phyloP scores from a whole-genome alignment of 2,797 vertebrate species.

The Myotis planiceps region DNA sequence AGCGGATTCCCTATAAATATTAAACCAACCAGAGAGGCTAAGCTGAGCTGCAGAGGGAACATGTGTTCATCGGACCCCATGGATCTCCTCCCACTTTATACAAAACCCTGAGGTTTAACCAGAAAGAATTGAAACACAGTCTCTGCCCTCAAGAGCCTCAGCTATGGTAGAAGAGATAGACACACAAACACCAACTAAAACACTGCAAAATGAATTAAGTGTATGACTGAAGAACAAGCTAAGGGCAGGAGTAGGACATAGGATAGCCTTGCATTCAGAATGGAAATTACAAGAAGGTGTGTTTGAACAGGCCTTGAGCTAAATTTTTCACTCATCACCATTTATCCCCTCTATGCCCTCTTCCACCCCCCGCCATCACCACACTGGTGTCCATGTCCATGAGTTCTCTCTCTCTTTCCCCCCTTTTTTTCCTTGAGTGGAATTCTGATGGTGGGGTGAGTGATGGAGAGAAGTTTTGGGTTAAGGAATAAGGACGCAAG shows the following conservation, averaged over 20 bases:
- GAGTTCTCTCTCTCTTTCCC: background rate
- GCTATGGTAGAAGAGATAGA: background rate
- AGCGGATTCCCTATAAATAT: background rate
- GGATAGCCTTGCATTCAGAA: background rate
- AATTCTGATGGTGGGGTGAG: background rate
- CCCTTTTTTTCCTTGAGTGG: background rate
- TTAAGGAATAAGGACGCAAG: background rate
- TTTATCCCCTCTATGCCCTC: background rate
- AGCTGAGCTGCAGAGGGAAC: background rate
- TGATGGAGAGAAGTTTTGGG: no score
- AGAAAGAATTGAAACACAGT: background rate
- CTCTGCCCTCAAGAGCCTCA: background rate
- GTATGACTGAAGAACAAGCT: background rate
- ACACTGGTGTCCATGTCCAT: background rate
- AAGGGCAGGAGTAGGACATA: background rate
- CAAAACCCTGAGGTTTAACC: background rate
- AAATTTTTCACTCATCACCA: background rate
- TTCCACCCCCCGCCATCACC: background rate
- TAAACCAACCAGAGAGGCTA: background rate
- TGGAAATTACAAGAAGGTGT: background rate
- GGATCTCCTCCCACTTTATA: background rate
- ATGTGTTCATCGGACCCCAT: background rate
- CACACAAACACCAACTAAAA: background rate
- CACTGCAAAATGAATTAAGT: background rate
- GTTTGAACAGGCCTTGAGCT: background rate